These are phyloP conservation scores for Piliocolobus tephrosceles DNA, from an alignment of 2,113 vertebrate species.

Conservation along the genomic window DNA sequence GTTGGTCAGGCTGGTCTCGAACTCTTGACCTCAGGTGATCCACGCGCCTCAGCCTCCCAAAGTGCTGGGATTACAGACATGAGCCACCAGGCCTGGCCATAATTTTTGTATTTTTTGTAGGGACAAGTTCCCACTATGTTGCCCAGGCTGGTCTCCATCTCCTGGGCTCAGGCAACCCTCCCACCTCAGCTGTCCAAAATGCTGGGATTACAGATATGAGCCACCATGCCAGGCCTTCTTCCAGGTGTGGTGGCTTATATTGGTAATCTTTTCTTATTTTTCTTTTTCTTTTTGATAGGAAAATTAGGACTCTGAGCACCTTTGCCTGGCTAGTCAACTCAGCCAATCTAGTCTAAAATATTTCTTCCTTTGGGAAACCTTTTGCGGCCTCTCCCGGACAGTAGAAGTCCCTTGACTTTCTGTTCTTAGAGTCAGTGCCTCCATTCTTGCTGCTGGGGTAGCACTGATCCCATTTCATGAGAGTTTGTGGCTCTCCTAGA, in stretches of 20 bases:
- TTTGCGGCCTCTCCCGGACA: background rate
- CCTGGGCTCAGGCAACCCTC: background rate
- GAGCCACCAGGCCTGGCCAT: background rate
- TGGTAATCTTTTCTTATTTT: background rate
- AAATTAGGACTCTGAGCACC: background rate
- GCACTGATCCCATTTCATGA: background rate
- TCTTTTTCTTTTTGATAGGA: background rate
- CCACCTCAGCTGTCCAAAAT: too few relatives aligned
- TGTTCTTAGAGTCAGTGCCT: accelerated
- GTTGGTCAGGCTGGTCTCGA: background rate
- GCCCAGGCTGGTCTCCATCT: background rate
- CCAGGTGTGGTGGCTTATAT: too few relatives aligned
- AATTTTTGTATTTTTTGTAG: background rate
- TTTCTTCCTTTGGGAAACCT: background rate
- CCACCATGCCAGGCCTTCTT: background rate
- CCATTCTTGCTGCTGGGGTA: background rate
- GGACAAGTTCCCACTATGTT: background rate
- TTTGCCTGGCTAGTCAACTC: background rate
- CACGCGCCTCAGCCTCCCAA: too few relatives aligned
- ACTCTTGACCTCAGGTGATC: background rate
- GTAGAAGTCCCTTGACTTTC: background rate
- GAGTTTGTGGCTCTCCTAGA: background rate
- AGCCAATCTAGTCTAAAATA: background rate
- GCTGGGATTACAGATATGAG: background rate
- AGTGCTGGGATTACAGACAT: background rate